Conservation (phyloP, 1,140 invertebrate species). For the Pseudoatta argentina region DNA sequence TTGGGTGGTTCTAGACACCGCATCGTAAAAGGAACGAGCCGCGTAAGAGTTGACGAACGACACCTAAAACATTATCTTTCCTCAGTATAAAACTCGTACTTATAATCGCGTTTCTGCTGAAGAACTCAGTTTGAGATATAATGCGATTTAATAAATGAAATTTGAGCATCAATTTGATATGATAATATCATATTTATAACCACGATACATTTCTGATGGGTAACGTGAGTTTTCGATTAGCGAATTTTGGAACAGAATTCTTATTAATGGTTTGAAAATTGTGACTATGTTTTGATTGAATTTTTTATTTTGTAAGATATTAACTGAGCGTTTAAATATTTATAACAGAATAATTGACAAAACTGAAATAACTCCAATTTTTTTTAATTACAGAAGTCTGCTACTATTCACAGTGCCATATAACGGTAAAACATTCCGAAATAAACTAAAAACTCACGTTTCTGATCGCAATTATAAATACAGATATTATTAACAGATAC, state of each 20-base stretch:
- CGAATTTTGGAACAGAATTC: background rate
- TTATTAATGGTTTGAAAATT: background rate
- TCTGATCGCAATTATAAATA: background rate
- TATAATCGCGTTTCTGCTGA: conserved; percentile 12
- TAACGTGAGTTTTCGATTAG: background rate
- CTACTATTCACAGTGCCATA: background rate
- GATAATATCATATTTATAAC: background rate
- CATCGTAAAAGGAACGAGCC: conserved; percentile 41
- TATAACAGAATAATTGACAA: background rate
- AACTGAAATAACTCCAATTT: background rate
- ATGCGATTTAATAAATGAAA: conserved; percentile 12
- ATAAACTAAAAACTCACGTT: background rate
- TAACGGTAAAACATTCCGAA: background rate
- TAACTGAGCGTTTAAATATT: background rate
- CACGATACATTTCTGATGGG: background rate
- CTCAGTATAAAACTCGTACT: background rate
- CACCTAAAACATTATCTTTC: conserved; percentile 25
- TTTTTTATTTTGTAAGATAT: background rate
- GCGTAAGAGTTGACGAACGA: conserved; percentile 54
- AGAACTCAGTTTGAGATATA: background rate
- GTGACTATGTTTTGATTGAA: background rate
- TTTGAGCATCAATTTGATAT: background rate
- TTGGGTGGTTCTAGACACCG: conserved; percentile 72
- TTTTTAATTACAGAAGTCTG: background rate
- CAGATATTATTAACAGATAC: background rate